phyloP scores from a whole-genome alignment of 2,113 vertebrate species.

The Gadus chalcogrammus region DNA sequence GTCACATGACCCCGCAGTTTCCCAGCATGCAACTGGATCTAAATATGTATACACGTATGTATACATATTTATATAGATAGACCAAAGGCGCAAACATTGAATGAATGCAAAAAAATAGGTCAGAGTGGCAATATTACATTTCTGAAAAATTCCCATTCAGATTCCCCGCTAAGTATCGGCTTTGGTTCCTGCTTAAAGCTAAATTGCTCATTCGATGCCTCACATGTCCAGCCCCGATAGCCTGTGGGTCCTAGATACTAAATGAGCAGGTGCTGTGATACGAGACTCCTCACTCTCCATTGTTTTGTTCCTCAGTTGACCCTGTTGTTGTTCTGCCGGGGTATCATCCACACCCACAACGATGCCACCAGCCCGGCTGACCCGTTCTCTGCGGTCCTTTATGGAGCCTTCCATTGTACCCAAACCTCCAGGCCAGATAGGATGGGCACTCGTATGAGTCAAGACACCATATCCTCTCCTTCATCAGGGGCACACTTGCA shows the following conservation, averaged over 20 bases:
- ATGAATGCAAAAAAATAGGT: constrained; percentile 25
- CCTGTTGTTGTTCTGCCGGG: constrained; percentile 34
- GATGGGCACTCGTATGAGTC: too few relatives aligned
- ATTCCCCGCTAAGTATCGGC: constrained; percentile 30
- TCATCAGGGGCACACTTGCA: too few relatives aligned
- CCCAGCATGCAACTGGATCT: too few relatives aligned
- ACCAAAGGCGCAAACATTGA: constrained; percentile 12
- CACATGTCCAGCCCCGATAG: constrained; percentile 10
- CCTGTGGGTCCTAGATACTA: constrained; percentile 26
- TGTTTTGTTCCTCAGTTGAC: constrained; percentile 27
- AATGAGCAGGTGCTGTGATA: constrained; percentile 44
- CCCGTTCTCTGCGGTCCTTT: constrained; percentile 11
- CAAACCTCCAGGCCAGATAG: too few relatives aligned
- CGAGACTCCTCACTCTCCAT: constrained; percentile 24
- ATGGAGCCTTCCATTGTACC: too few relatives aligned
- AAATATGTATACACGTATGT: too few relatives aligned
- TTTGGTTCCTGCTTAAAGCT: constrained; percentile 27
- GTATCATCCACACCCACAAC: constrained; percentile 23
- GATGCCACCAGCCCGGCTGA: constrained; percentile 39
- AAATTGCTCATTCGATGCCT: constrained; percentile 37
- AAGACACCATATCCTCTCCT: too few relatives aligned
- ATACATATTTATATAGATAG: background rate
- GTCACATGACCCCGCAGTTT: too few relatives aligned
- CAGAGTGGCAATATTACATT: constrained; percentile 41
- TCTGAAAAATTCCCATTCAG: constrained; percentile 41